Conservation (phyloP, 2,113 vertebrate species). For the Erythrolamprus reginae region DNA sequence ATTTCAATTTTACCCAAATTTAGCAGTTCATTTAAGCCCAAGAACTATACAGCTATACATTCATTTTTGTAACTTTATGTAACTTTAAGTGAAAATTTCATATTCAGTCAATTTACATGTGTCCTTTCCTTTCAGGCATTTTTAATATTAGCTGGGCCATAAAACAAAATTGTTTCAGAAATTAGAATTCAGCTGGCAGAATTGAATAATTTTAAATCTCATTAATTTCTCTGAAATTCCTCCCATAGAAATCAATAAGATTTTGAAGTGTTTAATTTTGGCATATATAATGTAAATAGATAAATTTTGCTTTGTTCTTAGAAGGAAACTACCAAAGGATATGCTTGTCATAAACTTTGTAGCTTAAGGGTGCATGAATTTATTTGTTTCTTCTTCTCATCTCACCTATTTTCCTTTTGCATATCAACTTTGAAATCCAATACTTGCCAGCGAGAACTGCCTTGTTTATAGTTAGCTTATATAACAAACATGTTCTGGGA, state of each 20-base stretch:
- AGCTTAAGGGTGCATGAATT: background rate
- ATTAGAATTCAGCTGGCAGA: background rate
- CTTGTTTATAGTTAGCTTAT: background rate
- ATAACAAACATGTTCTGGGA: background rate
- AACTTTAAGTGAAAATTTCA: background rate
- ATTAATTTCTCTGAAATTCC: background rate
- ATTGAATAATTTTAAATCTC: background rate
- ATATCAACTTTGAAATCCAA: background rate
- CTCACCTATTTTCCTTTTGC: background rate
- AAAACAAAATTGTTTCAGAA: background rate
- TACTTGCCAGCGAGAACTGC: background rate
- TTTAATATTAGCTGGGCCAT: background rate
- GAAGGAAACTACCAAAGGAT: background rate
- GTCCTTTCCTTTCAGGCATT: background rate
- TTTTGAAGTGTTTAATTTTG: background rate
- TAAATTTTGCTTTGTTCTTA: background rate
- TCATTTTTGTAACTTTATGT: background rate
- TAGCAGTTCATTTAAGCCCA: background rate
- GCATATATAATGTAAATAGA: background rate
- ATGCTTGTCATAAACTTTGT: background rate
- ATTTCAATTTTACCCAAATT: background rate
- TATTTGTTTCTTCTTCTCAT: background rate
- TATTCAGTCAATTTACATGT: background rate
- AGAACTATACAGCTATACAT: background rate
- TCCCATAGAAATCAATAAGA: background rate